These are phyloP conservation scores for Xestia c-nigrum DNA, from an alignment of 2,888 invertebrate species.

Conservation along the genomic window DNA sequence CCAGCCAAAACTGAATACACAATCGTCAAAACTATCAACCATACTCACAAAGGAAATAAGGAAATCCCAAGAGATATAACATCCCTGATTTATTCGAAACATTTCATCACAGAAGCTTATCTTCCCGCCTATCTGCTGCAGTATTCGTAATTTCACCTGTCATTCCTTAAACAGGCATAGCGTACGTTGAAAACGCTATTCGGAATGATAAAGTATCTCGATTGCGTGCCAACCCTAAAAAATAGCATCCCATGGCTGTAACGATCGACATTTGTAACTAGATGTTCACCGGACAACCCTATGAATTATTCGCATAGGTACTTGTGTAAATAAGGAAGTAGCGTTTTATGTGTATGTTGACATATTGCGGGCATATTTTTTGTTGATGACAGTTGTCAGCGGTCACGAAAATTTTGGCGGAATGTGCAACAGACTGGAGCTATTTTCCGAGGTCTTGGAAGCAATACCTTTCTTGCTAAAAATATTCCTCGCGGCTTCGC, in stretches of 20 bases:
- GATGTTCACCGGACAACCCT: conserved; percentile 64
- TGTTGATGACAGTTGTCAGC: neutral
- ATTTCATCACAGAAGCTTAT: conserved; percentile 73
- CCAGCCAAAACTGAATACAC: conserved; percentile 28
- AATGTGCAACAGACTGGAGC: too few species aligned
- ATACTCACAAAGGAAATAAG: conserved; percentile 37
- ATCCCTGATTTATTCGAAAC: conserved; percentile 68
- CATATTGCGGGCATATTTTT: conserved; percentile 21
- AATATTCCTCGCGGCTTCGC: neutral
- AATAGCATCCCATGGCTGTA: conserved; percentile 64
- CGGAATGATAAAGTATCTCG: conserved; percentile 70
- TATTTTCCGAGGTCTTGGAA: neutral
- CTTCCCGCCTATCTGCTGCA: conserved; percentile 69
- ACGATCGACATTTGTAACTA: conserved; percentile 71
- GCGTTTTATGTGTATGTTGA: conserved; percentile 34
- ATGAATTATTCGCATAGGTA: conserved; percentile 60
- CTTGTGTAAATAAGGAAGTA: conserved; percentile 50
- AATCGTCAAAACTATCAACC: conserved; percentile 50
- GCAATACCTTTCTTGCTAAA: neutral
- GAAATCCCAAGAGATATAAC: conserved; percentile 21
- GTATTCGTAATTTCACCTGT: conserved; percentile 74
- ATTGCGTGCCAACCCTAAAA: conserved; percentile 69
- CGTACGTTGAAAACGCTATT: conserved; percentile 71
- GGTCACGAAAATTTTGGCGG: neutral
- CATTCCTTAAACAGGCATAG: conserved; percentile 67